Percentiles rank a stretch among this genome's conserved stretches.
phyloP scores from a whole-genome alignment of 2,797 vertebrate genomes.

The Pseudotriccus pelzelni region DNA sequence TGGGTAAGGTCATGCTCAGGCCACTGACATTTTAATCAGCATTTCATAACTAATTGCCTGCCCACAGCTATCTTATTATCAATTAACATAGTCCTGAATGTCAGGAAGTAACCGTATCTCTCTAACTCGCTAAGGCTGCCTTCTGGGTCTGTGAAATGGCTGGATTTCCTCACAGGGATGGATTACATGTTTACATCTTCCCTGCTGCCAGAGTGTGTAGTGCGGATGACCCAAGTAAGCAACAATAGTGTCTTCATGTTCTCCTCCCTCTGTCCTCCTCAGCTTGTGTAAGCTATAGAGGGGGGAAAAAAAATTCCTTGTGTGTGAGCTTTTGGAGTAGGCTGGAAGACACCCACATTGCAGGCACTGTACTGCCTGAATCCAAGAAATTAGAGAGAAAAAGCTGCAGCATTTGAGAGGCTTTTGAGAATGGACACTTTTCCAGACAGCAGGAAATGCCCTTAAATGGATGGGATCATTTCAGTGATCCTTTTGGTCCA shows the following conservation, averaged over 20 bases:
- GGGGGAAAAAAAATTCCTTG: neutral
- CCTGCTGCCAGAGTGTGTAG: neutral
- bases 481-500: neutral
- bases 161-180: conserved; percentile 54
- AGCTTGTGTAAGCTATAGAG: neutral
- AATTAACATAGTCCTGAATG: conserved; percentile 53
- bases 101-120: conserved; percentile 70
- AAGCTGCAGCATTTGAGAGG: neutral
- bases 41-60: conserved; percentile 56
- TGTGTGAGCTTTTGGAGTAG: neutral
- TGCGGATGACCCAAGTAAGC: neutral
- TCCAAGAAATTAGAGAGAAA: neutral
- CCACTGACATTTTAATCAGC: conserved; percentile 40
- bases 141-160: conserved; percentile 43
- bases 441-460: neutral
- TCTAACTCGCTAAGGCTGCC: neutral
- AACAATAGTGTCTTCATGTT: neutral
- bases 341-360: neutral
- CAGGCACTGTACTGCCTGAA: neutral
- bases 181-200: conserved; percentile 56
- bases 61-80: conserved; percentile 39
- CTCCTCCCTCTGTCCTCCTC: neutral
- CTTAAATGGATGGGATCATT: neutral
- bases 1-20: neutral
- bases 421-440: neutral